A percentile compares a stretch with the other conserved stretches of the same genome.
Conservation (phyloP, 1,140 invertebrate genomes). For the Paracyclopina nana region DNA sequence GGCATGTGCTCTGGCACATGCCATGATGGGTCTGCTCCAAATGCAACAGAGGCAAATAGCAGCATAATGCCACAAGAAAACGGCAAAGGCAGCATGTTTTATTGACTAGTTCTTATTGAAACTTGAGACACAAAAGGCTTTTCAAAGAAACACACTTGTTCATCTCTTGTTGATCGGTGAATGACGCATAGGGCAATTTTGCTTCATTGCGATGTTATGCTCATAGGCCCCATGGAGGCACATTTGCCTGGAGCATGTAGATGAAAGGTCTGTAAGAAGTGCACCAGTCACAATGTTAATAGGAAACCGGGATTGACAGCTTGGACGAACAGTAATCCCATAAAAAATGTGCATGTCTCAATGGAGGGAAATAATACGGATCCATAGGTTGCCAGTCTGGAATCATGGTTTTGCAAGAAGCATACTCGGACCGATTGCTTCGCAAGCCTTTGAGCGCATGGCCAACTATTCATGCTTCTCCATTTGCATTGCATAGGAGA, state of each 20-base stretch:
- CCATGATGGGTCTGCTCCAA: not conserved
- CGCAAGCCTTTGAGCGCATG: conserved; percentile 46
- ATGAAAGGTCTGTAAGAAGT: conserved; percentile 47
- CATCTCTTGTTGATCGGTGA: conserved; percentile 14
- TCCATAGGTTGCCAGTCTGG: conserved; percentile 48
- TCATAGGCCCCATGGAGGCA: conserved; percentile 57
- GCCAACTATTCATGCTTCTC: conserved; percentile 51
- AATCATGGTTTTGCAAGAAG: conserved; percentile 46
- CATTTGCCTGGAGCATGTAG: conserved; percentile 56
- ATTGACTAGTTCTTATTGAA: not conserved
- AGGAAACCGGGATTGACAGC: conserved; percentile 57
- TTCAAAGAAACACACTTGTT: not conserved
- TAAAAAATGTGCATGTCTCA: no score
- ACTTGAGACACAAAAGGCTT: not conserved
- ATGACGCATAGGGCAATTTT: conserved; percentile 61
- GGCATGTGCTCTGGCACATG: no score
- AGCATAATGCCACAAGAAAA: not conserved
- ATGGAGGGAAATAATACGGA: no score
- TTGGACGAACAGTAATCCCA: conserved; percentile 52
- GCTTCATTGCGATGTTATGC: conserved; percentile 45
- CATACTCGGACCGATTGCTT: conserved; percentile 41
- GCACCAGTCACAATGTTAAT: conserved; percentile 62
- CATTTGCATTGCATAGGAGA: no score
- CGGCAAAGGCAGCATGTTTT: not conserved
- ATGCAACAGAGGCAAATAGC: not conserved